A percentile compares a stretch with the other conserved stretches of the same genome.
Evolutionary conservation across 1,140 invertebrate species (phyloP).

Genomic region (Drosophila pseudoobscura): DNA sequence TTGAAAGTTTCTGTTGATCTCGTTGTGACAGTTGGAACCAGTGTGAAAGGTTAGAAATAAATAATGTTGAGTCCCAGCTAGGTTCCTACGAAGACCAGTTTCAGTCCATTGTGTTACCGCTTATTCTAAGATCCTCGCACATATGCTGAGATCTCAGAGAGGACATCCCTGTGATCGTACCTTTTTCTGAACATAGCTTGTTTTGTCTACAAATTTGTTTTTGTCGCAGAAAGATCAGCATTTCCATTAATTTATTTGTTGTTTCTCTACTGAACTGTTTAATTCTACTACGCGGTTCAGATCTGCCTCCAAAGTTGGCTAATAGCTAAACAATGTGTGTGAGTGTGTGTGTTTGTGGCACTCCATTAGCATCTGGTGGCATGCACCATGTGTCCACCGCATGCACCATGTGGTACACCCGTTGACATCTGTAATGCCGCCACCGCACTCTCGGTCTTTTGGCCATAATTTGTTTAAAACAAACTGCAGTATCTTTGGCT

Average conservation of each 20-base stretch:
- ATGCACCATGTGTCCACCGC: slow-evolving; percentile 26
- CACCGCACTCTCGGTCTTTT: not conserved
- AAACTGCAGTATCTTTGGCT: not conserved
- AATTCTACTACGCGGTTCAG: slow-evolving; percentile 16
- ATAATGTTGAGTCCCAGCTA: too few species aligned
- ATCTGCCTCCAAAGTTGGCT: not conserved
- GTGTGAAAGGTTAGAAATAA: too few species aligned
- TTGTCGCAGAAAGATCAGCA: not conserved
- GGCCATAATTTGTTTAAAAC: slow-evolving; percentile 37
- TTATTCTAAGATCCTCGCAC: too few species aligned
- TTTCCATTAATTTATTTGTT: slow-evolving; percentile 1
- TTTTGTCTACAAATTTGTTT: slow-evolving; percentile 3
- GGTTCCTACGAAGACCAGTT: too few species aligned
- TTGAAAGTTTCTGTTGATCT: slow-evolving; percentile 13
- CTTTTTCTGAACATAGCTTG: not conserved
- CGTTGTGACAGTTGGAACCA: not conserved
- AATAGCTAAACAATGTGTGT: not conserved
- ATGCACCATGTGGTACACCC: slow-evolving; percentile 25
- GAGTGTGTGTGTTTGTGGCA: not conserved
- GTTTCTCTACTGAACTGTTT: slow-evolving; percentile 31
- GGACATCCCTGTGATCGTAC: too few species aligned
- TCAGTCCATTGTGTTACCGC: too few species aligned
- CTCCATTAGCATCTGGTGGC: slow-evolving; percentile 3
- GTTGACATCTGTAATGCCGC: not conserved
- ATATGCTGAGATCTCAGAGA: too few species aligned